A percentile compares a stretch with the other conserved stretches of the same genome.
phyloP scores from a whole-genome alignment of 2,888 invertebrate genomes.

The Rhagium mordax region DNA sequence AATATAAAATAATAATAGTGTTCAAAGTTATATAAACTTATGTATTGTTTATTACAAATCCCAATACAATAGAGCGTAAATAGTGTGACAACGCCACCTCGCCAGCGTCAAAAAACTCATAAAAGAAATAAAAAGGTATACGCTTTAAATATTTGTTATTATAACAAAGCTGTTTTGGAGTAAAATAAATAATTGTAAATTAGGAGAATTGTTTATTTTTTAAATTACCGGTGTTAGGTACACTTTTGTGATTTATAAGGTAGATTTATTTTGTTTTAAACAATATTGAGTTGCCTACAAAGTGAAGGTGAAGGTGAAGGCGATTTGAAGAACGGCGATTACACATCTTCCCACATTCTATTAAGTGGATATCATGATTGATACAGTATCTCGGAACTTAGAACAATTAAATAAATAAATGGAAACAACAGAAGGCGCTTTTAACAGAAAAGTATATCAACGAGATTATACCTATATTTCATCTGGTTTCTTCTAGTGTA shows the following conservation, averaged over 20 bases:
- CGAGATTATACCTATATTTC: too few species aligned
- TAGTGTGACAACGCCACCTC: not conserved
- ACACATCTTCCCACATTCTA: not conserved
- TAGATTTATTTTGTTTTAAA: not conserved
- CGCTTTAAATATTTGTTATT: not conserved
- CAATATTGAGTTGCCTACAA: not conserved
- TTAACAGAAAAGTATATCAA: too few species aligned
- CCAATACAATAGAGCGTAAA: not conserved
- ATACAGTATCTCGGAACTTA: not conserved
- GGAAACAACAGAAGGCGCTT: too few species aligned
- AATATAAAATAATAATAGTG: not conserved
- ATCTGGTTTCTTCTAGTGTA: too few species aligned
- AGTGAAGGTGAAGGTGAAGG: not conserved
- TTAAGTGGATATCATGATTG: not conserved
- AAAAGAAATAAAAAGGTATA: not conserved
- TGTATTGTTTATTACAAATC: constrained; percentile 15
- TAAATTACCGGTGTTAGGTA: not conserved
- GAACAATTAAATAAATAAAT: not conserved
- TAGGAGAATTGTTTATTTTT: constrained; percentile 5
- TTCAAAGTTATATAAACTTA: constrained; percentile 17
- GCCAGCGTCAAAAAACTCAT: constrained; percentile 1
- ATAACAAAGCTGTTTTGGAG: not conserved
- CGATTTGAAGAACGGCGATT: not conserved
- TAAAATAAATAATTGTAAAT: constrained; percentile 7
- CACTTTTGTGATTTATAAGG: not conserved